phyloP scores from a whole-genome alignment of 1,140 invertebrate genomes.

The Drosophila triauraria region DNA sequence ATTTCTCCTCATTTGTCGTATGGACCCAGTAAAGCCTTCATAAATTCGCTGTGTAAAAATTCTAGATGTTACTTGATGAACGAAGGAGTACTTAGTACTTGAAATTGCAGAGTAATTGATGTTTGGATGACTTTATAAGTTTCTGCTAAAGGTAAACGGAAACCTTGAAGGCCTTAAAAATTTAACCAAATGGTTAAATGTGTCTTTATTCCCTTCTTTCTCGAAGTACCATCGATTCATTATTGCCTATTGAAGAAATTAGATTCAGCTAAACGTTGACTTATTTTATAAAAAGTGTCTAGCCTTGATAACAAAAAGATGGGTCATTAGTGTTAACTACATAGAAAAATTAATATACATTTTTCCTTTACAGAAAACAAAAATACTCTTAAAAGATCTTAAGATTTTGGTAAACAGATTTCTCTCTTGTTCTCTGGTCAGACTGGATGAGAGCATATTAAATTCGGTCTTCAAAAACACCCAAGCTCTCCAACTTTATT shows the following conservation, averaged over 20 bases:
- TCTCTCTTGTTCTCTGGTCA: too few species aligned
- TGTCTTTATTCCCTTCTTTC: not conserved
- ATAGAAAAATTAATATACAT: too few species aligned
- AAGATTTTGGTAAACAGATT: not conserved
- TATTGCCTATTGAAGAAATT: not conserved
- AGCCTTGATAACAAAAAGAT: too few species aligned
- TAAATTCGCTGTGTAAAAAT: constrained; percentile 33
- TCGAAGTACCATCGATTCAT: not conserved
- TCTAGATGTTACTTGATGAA: not conserved
- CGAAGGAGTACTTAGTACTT: not conserved
- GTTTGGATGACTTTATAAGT: not conserved
- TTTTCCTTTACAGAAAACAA: too few species aligned
- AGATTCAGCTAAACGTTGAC: too few species aligned
- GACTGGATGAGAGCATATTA: constrained; percentile 3
- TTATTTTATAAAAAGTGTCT: too few species aligned
- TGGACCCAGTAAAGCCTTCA: not conserved
- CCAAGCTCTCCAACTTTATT: not conserved
- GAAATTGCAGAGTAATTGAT: not conserved
- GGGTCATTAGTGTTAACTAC: too few species aligned
- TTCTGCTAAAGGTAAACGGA: not conserved
- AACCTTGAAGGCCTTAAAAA: not conserved
- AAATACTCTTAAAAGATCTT: not conserved
- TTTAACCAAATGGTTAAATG: too few species aligned
- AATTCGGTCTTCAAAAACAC: not conserved
- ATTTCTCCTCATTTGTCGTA: constrained; percentile 1